Conservation (phyloP, 2,888 invertebrate species). For the Sepiola atlantica region DNA sequence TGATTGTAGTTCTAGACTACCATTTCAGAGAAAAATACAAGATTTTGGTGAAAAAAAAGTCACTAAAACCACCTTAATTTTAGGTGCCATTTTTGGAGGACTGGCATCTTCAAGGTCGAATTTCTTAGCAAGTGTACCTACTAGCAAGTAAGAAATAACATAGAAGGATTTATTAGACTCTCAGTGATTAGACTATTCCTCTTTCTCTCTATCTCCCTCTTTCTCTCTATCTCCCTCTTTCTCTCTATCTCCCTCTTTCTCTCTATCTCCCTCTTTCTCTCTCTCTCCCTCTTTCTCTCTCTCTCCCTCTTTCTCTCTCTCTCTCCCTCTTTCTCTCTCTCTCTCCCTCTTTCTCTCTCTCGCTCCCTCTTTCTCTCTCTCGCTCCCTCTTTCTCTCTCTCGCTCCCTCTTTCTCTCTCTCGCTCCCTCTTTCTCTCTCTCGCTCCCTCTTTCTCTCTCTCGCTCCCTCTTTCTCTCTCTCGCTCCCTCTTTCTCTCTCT, state of each 20-base stretch:
- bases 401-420: neutral
- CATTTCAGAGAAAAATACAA: no score
- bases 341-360: neutral
- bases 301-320: slow-evolving; percentile 42
- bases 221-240: slow-evolving; percentile 39
- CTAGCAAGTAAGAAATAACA: no score
- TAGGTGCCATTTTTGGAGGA: no score
- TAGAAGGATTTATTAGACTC: no score
- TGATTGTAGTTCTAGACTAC: no score
- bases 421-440: neutral
- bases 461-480: slow-evolving; percentile 35
- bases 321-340: slow-evolving; percentile 45
- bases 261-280: slow-evolving; percentile 33
- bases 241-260: slow-evolving; percentile 43
- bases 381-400: neutral
- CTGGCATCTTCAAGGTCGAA: no score
- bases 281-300: neutral
- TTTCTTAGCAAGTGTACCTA: no score
- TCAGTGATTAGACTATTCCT: no score
- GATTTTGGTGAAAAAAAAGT: no score
- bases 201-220: slow-evolving; percentile 39
- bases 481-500: slow-evolving; percentile 47
- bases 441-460: neutral
- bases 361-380: neutral
- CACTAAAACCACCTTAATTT: no score